Percentiles rank a stretch among this genome's conserved stretches.
These are phyloP conservation scores for Pantherophis alleghaniensis DNA, from an alignment of 2,797 vertebrate species.

Conservation along the genomic window DNA sequence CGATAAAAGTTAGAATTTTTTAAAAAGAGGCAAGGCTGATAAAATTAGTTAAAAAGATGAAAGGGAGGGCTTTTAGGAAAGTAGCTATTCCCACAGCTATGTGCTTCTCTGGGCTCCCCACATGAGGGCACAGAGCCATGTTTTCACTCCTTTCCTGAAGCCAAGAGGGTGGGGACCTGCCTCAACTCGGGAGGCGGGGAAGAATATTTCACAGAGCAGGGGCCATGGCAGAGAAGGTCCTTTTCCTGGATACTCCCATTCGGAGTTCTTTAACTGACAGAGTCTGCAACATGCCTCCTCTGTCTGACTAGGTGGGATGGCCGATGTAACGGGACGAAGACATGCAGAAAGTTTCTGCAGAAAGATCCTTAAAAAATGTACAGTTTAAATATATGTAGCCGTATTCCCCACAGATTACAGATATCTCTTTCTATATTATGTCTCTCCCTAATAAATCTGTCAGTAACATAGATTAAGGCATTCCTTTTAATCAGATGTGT, in stretches of 20 bases:
- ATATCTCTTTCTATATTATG: neutral
- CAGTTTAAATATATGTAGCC: neutral
- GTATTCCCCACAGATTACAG: neutral
- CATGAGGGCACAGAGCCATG: neutral
- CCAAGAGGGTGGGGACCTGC: neutral
- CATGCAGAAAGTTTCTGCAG: neutral
- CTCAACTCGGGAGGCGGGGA: rapidly evolving
- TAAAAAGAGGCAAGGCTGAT: neutral
- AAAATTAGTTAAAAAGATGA: neutral
- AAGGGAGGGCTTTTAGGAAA: neutral
- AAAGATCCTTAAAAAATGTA: neutral
- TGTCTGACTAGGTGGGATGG: neutral
- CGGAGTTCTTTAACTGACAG: neutral
- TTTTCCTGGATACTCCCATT: neutral
- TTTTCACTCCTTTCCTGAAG: neutral
- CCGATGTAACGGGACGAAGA: neutral
- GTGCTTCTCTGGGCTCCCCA: neutral
- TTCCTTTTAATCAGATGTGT: neutral
- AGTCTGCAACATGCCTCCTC: neutral
- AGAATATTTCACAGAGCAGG: neutral
- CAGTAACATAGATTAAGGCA: neutral
- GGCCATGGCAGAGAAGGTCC: neutral
- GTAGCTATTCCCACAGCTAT: neutral
- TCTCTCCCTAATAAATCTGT: neutral
- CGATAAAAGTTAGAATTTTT: neutral